phyloP scores from a whole-genome alignment of 2,113 vertebrate genomes.

The Nannobrachium achirus region DNA sequence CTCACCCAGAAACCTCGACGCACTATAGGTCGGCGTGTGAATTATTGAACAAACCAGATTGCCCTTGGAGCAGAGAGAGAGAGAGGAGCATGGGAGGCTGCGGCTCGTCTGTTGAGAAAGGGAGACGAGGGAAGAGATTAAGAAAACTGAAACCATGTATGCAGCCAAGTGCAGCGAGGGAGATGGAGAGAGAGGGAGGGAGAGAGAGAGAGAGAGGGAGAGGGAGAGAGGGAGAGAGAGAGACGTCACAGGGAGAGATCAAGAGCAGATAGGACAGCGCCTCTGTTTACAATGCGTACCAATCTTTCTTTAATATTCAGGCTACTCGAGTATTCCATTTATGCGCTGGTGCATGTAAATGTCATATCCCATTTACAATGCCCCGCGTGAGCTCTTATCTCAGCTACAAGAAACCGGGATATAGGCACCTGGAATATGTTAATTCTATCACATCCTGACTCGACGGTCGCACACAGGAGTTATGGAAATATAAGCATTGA shows the following conservation, averaged over 20 bases:
- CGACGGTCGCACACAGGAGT: no score
- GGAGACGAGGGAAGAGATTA: constrained; percentile 57
- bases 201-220: background rate
- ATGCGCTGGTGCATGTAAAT: no score
- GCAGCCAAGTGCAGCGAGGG: background rate
- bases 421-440: no score
- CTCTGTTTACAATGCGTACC: background rate
- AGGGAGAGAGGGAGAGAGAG: background rate
- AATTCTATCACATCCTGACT: no score
- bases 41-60: constrained; percentile 79
- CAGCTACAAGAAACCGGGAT: background rate
- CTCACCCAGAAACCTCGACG: constrained; percentile 37
- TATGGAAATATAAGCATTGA: no score
- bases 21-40: constrained; percentile 73
- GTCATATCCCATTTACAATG: no score
- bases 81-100: constrained; percentile 33
- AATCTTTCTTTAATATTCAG: background rate
- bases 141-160: constrained; percentile 45
- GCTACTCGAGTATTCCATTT: no score
- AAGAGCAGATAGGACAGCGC: constrained; percentile 29
- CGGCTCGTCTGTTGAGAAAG: constrained; percentile 35
- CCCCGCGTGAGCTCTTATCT: background rate
- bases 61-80: constrained; percentile 40
- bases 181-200: constrained; percentile 10
- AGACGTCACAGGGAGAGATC: constrained; percentile 30